Conservation (phyloP, 1,140 invertebrate species). For the Pantala flavescens region DNA sequence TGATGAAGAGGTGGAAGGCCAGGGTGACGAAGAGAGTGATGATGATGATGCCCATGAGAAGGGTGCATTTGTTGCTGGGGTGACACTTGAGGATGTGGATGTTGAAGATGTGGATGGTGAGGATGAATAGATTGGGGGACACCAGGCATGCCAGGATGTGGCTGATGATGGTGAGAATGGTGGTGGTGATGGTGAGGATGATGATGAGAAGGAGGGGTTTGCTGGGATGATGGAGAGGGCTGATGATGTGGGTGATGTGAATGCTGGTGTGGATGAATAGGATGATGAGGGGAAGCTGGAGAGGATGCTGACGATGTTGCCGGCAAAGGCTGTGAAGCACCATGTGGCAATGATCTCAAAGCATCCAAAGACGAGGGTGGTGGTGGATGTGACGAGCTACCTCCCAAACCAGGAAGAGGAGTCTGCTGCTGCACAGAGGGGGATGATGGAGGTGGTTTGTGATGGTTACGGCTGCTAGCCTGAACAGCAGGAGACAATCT, state of each 20-base stretch:
- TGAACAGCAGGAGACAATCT: slow-evolving; percentile 11
- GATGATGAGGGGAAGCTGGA: not conserved
- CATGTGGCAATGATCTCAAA: not conserved
- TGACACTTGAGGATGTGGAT: slow-evolving; percentile 31
- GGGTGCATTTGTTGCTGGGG: slow-evolving; percentile 29
- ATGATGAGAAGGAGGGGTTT: slow-evolving; percentile 31
- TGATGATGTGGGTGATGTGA: not conserved
- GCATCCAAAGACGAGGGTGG: slow-evolving; percentile 3
- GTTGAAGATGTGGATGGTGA: slow-evolving; percentile 34
- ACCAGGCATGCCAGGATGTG: slow-evolving; percentile 26
- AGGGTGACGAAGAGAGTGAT: slow-evolving; percentile 18
- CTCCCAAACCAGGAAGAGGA: not conserved
- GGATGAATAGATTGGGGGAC: slow-evolving; percentile 15
- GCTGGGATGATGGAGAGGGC: not conserved
- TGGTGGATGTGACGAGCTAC: slow-evolving; percentile 1
- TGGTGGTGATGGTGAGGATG: slow-evolving; percentile 30
- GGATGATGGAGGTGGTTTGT: not conserved
- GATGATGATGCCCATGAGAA: slow-evolving; percentile 26
- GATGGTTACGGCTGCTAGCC: not conserved
- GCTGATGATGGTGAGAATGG: slow-evolving; percentile 35
- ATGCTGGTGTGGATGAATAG: not conserved
- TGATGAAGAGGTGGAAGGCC: slow-evolving; percentile 17
- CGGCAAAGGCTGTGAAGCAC: not conserved
- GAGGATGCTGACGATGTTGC: not conserved
- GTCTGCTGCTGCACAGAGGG: not conserved